Evolutionary conservation across 2,113 vertebrate species (phyloP).

Genomic region (Numenius arquata): DNA sequence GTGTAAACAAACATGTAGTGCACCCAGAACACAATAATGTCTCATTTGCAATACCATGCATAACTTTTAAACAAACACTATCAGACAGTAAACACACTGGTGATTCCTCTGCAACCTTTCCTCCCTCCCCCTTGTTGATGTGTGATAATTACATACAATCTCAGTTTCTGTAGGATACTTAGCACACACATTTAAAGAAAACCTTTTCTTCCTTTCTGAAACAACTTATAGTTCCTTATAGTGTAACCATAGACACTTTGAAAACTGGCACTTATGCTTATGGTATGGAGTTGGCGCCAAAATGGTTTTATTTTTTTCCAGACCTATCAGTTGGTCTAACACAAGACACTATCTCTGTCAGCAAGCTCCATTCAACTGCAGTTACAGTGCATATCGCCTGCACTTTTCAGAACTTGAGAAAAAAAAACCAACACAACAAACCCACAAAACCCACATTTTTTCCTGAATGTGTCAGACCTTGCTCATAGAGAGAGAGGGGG

Average conservation of each 20-base stretch:
- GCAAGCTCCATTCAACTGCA: neutral
- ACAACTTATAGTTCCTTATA: neutral
- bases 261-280: neutral
- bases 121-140: neutral
- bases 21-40: neutral
- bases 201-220: neutral
- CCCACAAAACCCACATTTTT: neutral
- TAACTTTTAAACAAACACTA: conserved; percentile 10
- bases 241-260: neutral
- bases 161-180: neutral
- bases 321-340: fast-evolving
- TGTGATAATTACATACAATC: neutral
- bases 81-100: neutral
- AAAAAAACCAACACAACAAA: neutral
- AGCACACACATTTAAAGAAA: neutral
- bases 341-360: neutral
- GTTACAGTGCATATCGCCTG: neutral
- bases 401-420: neutral
- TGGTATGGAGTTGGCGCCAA: neutral
- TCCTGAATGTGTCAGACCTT: neutral
- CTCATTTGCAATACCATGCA: neutral
- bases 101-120: neutral
- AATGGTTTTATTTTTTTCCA: neutral
- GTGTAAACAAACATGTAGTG: neutral
- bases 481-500: neutral